Conservation (phyloP, 2,888 invertebrate species). For the Cerastis leucographa region DNA sequence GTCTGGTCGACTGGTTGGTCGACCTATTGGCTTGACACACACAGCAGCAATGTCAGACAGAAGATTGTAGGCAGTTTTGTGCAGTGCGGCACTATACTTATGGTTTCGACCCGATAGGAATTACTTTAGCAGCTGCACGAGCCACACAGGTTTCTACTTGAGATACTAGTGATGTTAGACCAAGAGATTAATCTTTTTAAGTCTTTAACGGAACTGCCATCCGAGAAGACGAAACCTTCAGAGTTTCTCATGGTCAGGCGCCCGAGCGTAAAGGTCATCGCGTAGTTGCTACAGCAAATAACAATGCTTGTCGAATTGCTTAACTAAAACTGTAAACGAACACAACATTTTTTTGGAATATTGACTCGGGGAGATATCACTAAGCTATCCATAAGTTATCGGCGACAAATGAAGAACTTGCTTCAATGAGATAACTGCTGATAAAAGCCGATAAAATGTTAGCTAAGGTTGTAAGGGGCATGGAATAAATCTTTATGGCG, state of each 20-base stretch:
- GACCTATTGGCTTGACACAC: constrained; percentile 88
- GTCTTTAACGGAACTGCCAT: constrained; percentile 64
- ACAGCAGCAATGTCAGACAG: constrained; percentile 81
- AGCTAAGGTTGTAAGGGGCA: constrained; percentile 51
- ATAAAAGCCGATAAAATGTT: constrained; percentile 63
- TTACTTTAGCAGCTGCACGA: constrained; percentile 55
- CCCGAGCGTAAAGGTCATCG: constrained; percentile 86
- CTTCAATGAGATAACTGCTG: constrained; percentile 69
- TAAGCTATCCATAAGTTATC: constrained; percentile 70
- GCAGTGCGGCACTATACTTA: constrained; percentile 72
- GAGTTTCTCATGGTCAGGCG: constrained; percentile 86
- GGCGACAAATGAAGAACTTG: constrained; percentile 73
- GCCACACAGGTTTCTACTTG: constrained; percentile 18
- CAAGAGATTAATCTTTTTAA: constrained; percentile 44
- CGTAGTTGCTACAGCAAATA: constrained; percentile 78
- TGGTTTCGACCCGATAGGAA: constrained; percentile 55
- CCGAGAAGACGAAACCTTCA: constrained; percentile 84
- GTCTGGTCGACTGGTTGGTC: constrained; percentile 90
- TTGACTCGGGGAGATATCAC: constrained; percentile 65
- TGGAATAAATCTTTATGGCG: constrained; percentile 30
- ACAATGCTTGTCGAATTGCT: constrained; percentile 75
- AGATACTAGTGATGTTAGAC: constrained; percentile 25
- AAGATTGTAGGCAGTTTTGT: constrained; percentile 84
- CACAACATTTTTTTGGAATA: constrained; percentile 62
- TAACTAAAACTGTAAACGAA: constrained; percentile 68